Conservation (phyloP, 2,888 invertebrate genomes). For the Phlogophora meticulosa region DNA sequence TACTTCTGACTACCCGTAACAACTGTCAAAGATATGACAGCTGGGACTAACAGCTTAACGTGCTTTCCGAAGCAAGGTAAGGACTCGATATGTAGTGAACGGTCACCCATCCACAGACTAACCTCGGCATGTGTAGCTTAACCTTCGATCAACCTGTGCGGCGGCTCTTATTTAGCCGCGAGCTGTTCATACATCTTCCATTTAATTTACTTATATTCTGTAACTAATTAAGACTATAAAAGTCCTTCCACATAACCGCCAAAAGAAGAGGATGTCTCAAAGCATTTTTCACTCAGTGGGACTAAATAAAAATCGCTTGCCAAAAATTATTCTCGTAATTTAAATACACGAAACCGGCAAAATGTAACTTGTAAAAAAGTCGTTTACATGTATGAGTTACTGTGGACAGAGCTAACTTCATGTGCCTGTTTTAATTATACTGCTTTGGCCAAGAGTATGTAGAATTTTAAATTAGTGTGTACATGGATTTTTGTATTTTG, state of each 20-base stretch:
- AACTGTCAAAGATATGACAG: no score
- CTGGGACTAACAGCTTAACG: no score
- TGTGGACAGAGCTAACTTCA: constrained; percentile 4
- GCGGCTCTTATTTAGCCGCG: no score
- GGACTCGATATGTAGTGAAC: no score
- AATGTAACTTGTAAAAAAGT: constrained; percentile 37
- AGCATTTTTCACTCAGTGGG: not conserved
- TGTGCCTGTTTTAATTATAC: constrained; percentile 15
- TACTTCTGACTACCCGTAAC: no score
- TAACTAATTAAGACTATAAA: constrained; percentile 5
- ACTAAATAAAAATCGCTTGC: constrained; percentile 34
- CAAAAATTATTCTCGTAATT: constrained; percentile 44
- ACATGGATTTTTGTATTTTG: no score
- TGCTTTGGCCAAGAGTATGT: not conserved
- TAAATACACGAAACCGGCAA: constrained; percentile 34
- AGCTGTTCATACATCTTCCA: no score
- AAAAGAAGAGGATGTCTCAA: not conserved
- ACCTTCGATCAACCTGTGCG: no score
- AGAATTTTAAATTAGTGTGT: not conserved
- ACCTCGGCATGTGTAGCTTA: no score
- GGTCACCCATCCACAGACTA: no score
- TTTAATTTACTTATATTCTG: no score
- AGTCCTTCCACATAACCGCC: not conserved
- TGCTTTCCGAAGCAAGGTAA: no score
- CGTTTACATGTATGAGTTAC: constrained; percentile 48